A percentile compares a stretch with the other conserved stretches of the same genome.
Evolutionary conservation across 2,113 vertebrate species (phyloP).

Genomic region (Euleptes europaea): DNA sequence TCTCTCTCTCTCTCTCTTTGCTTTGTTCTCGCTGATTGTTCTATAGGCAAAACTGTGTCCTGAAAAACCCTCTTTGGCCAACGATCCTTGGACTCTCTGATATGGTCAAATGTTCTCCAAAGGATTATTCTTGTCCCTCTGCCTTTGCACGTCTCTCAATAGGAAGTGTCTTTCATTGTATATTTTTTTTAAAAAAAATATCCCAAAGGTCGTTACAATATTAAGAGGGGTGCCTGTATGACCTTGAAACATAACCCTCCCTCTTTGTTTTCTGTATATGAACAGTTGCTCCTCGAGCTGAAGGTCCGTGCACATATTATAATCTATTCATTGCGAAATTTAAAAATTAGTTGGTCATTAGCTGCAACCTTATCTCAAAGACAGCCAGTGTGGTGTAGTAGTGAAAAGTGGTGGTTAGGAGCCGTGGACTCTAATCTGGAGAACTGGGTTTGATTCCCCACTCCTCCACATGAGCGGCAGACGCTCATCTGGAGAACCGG

Average conservation of each 20-base stretch:
- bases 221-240: background rate
- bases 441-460: no score
- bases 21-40: background rate
- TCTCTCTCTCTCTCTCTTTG: background rate
- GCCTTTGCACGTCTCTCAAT: background rate
- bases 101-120: slow-evolving; percentile 8
- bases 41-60: background rate
- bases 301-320: background rate
- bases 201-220: background rate
- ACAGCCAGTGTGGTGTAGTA: no score
- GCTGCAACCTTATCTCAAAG: background rate
- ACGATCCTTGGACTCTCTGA: background rate
- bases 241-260: background rate
- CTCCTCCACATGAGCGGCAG: no score
- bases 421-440: no score
- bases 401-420: no score
- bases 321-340: background rate
- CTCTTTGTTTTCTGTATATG: background rate
- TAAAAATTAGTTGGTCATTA: background rate
- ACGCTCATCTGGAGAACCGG: no score
- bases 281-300: background rate
- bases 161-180: slow-evolving; percentile 11
- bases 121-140: rapidly evolving
- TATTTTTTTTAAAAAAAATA: background rate
- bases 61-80: background rate